Conservation (phyloP, 2,113 vertebrate species). For the Synodontis membranacea region DNA sequence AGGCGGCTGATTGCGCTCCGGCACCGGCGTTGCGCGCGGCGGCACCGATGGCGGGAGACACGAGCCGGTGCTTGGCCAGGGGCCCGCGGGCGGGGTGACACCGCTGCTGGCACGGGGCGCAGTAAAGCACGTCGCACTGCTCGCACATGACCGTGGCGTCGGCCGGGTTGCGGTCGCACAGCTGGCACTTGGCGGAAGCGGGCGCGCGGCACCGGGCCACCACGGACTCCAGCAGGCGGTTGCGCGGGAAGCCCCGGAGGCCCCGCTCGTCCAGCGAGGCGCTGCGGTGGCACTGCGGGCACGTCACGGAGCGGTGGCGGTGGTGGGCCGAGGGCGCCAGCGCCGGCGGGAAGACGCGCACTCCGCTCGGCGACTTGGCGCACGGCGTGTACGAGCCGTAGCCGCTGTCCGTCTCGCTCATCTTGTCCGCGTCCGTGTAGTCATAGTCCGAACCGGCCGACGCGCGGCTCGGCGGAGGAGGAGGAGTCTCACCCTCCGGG, state of each 20-base stretch:
- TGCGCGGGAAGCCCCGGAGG: conserved; percentile 88
- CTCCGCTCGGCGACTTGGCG: conserved; percentile 91
- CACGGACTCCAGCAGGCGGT: conserved; percentile 91
- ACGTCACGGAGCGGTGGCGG: conserved; percentile 87
- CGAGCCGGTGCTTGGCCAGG: conserved; percentile 89
- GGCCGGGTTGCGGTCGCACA: conserved; percentile 77
- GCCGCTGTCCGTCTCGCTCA: conserved; percentile 97
- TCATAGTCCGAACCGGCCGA: conserved; percentile 78
- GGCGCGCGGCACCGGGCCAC: conserved; percentile 81
- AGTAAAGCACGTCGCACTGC: conserved; percentile 94
- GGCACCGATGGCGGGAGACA: conserved; percentile 67
- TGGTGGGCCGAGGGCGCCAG: conserved; percentile 58
- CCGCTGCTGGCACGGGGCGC: conserved; percentile 86
- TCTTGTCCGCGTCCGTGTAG: conserved; percentile 85
- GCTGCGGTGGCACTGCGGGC: conserved; percentile 94
- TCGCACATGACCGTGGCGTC: conserved; percentile 81
- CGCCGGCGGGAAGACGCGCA: conserved; percentile 83
- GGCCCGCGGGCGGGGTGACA: conserved; percentile 94
- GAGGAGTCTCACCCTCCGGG: conserved; percentile 80
- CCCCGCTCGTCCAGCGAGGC: conserved; percentile 92
- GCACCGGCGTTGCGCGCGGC: conserved; percentile 65
- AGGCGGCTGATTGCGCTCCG: conserved; percentile 53
- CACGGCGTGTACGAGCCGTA: conserved; percentile 95
- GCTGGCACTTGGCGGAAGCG: conserved; percentile 75
- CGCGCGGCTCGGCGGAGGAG: conserved; percentile 74